Evolutionary conservation across 2,113 vertebrate genomes (phyloP).

Genomic region (Callochromis pleurospilus): DNA sequence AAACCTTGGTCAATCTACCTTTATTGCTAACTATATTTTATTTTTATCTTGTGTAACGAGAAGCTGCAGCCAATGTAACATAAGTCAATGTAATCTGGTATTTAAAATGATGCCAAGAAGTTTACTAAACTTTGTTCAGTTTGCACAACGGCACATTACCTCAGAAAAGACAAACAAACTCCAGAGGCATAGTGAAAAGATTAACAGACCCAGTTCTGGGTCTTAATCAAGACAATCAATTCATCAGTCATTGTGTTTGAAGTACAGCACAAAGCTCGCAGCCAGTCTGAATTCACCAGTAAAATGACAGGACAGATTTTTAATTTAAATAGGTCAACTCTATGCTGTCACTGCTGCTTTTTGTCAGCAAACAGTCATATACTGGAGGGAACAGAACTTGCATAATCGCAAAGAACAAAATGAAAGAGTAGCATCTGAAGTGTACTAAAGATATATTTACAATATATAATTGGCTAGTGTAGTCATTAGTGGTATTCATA

Average conservation of each 20-base stretch:
- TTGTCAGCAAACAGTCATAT: neutral
- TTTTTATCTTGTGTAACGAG: neutral
- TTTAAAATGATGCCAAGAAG: neutral
- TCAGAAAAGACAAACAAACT: neutral
- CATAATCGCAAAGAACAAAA: neutral
- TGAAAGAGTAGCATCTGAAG: neutral
- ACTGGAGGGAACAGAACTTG: neutral
- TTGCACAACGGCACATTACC: neutral
- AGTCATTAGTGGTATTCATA: neutral
- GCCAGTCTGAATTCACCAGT: neutral
- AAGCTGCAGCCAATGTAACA: neutral
- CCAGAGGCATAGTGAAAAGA: neutral
- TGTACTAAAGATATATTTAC: neutral
- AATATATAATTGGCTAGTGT: neutral
- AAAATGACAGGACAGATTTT: neutral
- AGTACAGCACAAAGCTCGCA: neutral
- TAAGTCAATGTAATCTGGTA: neutral
- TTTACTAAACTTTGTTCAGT: neutral
- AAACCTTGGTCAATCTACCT: neutral
- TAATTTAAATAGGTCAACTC: neutral
- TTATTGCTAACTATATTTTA: neutral
- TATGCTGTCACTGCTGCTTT: neutral
- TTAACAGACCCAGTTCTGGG: neutral
- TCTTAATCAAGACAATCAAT: constrained; percentile 6
- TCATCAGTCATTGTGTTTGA: neutral